Conservation (phyloP, 2,888 invertebrate genomes). For the Caenorhabditis panamensis region DNA sequence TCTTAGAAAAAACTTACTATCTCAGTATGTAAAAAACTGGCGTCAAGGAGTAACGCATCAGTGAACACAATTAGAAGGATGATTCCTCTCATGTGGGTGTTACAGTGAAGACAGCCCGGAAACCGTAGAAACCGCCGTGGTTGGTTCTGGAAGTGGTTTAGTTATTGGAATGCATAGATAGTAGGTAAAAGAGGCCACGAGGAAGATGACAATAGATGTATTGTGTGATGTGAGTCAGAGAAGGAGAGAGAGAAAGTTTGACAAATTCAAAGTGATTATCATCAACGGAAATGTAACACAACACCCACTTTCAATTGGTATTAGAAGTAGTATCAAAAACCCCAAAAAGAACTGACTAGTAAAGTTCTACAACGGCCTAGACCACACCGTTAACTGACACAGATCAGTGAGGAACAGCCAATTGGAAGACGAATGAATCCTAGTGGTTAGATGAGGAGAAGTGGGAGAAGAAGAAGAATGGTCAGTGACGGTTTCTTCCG, state of each 20-base stretch:
- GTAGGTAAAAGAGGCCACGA: too few species aligned
- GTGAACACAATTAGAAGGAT: constrained; percentile 25
- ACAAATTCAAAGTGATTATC: constrained; percentile 20
- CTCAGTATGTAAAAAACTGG: constrained; percentile 49
- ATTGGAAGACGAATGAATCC: constrained; percentile 4
- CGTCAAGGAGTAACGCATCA: not conserved
- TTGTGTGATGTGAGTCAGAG: constrained; percentile 29
- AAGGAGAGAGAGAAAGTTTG: not conserved
- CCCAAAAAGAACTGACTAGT: not conserved
- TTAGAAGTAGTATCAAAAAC: constrained; percentile 35
- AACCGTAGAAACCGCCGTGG: constrained; percentile 45
- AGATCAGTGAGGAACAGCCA: constrained; percentile 16
- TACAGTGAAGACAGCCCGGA: constrained; percentile 2
- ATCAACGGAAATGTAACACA: constrained; percentile 19
- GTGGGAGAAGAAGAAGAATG: constrained; percentile 13
- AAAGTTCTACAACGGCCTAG: constrained; percentile 11
- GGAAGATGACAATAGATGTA: not conserved
- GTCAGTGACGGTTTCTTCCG: constrained; percentile 28
- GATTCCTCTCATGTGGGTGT: constrained; percentile 34
- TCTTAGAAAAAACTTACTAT: constrained; percentile 30
- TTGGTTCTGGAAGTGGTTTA: constrained; percentile 36
- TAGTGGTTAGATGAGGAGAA: constrained; percentile 10
- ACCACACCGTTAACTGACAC: constrained; percentile 15
- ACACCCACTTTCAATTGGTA: too few species aligned
- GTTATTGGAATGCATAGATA: too few species aligned